phyloP scores from a whole-genome alignment of 2,888 invertebrate genomes.

The Volucella inanis region DNA sequence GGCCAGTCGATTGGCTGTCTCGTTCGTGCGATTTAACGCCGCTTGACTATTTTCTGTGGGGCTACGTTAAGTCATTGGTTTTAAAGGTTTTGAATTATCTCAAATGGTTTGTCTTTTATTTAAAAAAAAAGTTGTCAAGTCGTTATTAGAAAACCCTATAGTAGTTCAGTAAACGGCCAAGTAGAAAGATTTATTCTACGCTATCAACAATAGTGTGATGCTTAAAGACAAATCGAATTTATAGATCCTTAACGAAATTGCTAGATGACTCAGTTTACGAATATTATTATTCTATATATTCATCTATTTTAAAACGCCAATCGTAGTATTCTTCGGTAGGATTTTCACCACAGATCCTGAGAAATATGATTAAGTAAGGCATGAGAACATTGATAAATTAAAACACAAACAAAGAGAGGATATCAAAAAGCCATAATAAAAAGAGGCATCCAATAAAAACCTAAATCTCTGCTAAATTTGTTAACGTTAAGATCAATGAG shows the following conservation, averaged over 20 bases:
- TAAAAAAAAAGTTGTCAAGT: too few relatives aligned
- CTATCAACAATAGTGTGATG: slow-evolving; percentile 55
- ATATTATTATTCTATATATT: slow-evolving; percentile 39
- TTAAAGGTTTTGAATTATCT: too few relatives aligned
- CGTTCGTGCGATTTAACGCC: too few relatives aligned
- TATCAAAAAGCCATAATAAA: not conserved
- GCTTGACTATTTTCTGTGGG: too few relatives aligned
- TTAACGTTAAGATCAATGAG: slow-evolving; percentile 1
- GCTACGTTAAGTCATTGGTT: too few relatives aligned
- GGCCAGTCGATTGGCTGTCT: too few relatives aligned
- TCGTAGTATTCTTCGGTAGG: slow-evolving; percentile 38
- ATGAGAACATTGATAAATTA: not conserved
- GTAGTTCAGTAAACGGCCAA: slow-evolving; percentile 50
- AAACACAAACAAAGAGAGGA: not conserved
- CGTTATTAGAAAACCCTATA: too few relatives aligned
- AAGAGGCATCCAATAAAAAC: too few relatives aligned
- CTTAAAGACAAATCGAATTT: slow-evolving; percentile 21
- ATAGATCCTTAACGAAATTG: slow-evolving; percentile 42
- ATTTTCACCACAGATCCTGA: slow-evolving; percentile 1
- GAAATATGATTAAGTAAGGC: not conserved
- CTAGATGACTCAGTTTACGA: slow-evolving; percentile 39
- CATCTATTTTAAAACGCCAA: slow-evolving; percentile 21
- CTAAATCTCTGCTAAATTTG: not conserved
- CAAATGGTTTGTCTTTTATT: too few relatives aligned
- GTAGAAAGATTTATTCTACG: slow-evolving; percentile 63